Base-by-base conservation (phyloP, 2,888 invertebrate species). In the Pachycephus smyrnensis region DNA sequence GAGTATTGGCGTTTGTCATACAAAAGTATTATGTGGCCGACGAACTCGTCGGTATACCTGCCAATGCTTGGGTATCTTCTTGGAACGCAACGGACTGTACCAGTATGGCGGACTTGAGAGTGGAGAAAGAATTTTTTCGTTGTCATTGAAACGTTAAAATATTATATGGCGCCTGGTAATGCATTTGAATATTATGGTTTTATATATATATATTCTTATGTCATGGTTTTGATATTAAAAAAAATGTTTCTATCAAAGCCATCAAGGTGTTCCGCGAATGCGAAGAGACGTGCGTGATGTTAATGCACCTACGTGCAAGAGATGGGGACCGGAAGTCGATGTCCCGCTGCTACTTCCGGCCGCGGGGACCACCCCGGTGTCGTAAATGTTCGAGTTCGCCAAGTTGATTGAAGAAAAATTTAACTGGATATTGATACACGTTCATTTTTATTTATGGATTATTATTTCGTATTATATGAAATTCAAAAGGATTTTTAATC, bases 1-100 rank as follows among this genome's bases (percentile, higher is more conserved):
- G 84, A 79, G 81, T 88, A 86, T 88, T 89, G 87, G 84, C 87
- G 79, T 84, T 88, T 84, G 89, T 86, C 88, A 87, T 81, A 88
- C 88, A 89, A 83, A 85, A 85, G 55, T 55, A 86, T 87, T 84
- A 86, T 80, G 78, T 82, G 87, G 84, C 79, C 87, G 83, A 83
- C 86, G 87, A 88, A 87, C 87, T 81, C 71, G 31, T 23, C 55
- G 55, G 55, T 55, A 55, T 55, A 55, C 55, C 55, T 55, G 23
- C 55, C 23, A 9, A 23, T 55, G 55, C 55, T 55, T 15, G 23
- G 55, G 55, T 31, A 33, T 71, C 33, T 71, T 71, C 71, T 71
- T 33, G 71, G 71, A 71, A 71, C 12, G 71, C 23, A 55, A 55
- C 55, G 15, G 55, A 55, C 55, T 55, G 55, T 55, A 55, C 55